These are phyloP conservation scores for Microvelia longipes DNA, from an alignment of 1,140 invertebrate genomes.

Conservation along the genomic window DNA sequence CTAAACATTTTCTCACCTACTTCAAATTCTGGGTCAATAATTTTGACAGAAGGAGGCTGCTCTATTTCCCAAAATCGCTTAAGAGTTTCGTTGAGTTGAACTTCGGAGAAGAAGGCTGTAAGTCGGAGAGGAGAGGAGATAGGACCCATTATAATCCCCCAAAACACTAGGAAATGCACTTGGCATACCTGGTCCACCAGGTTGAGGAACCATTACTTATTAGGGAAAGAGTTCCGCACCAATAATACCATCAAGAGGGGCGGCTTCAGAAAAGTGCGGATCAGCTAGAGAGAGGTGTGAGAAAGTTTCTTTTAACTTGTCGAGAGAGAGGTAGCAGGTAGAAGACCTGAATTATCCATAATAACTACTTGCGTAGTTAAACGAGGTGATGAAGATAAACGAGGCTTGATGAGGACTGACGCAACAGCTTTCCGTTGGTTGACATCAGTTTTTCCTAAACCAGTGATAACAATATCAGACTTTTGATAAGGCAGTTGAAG, in stretches of 20 bases:
- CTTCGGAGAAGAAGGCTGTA: not conserved
- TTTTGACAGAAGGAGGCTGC: not conserved
- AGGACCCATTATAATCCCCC: not conserved
- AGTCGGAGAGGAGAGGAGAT: not conserved
- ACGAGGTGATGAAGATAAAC: not conserved
- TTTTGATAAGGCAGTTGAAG: not conserved
- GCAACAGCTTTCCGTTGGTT: not conserved
- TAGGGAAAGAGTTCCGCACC: not conserved
- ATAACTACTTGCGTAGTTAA: not conserved
- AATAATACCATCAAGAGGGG: not conserved
- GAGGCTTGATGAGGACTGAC: not conserved
- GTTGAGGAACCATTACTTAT: not conserved
- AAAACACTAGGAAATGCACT: not conserved
- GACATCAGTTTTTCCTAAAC: not conserved
- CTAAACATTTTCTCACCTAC: not conserved
- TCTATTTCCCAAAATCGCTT: not conserved
- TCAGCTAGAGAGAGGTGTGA: not conserved
- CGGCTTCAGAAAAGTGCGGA: not conserved
- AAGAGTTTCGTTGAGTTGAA: not conserved
- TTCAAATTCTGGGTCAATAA: not conserved
- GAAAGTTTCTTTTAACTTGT: not conserved
- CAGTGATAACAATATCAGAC: not conserved
- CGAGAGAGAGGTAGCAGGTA: not conserved
- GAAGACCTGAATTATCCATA: not conserved
- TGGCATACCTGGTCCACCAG: not conserved